phyloP scores from a whole-genome alignment of 2,797 vertebrate species.

The Argya squamiceps region DNA sequence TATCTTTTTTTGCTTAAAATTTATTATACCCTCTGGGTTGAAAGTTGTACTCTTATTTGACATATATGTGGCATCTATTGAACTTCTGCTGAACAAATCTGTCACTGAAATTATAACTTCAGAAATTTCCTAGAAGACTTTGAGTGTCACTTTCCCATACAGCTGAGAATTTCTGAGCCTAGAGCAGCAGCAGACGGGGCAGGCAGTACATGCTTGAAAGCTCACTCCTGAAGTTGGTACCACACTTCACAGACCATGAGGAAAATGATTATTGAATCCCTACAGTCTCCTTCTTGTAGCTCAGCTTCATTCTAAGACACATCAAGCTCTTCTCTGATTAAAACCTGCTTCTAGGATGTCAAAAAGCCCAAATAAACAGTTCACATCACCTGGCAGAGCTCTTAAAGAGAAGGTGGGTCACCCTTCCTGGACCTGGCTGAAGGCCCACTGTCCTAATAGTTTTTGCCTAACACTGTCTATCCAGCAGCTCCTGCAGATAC shows the following conservation, averaged over 20 bases:
- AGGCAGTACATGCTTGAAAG: background rate
- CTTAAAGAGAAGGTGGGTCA: background rate
- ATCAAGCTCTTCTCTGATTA: background rate
- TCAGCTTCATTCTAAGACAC: background rate
- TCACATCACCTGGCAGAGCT: background rate
- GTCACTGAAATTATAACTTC: slow-evolving; percentile 38
- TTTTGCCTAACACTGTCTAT: background rate
- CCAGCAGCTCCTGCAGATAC: background rate
- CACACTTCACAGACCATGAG: fast-evolving
- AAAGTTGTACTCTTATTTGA: slow-evolving; percentile 11
- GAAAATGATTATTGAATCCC: background rate
- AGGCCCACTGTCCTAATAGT: background rate
- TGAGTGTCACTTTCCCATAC: background rate
- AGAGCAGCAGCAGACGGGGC: background rate
- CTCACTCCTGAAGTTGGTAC: background rate
- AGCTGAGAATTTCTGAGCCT: background rate
- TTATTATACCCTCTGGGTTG: background rate
- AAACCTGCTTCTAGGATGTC: background rate
- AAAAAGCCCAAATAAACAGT: background rate
- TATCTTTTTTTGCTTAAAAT: background rate
- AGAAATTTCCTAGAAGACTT: slow-evolving; percentile 2
- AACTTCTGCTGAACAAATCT: slow-evolving; percentile 15
- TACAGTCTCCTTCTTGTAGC: background rate
- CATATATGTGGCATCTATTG: background rate
- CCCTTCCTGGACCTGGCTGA: background rate